Conservation (phyloP, 2,797 vertebrate genomes). For the Cyprinella venusta region DNA sequence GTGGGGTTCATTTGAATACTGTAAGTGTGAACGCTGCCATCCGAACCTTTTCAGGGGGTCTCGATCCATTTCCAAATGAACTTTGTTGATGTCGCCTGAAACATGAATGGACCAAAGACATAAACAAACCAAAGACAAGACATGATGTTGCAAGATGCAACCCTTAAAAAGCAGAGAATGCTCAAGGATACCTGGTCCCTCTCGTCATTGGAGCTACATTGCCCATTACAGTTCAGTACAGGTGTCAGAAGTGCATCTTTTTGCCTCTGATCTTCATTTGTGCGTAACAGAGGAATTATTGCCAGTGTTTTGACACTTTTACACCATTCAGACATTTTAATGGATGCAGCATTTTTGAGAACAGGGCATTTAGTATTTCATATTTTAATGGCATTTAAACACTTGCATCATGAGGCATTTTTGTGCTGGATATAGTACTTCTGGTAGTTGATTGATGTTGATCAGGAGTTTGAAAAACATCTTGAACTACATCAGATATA, state of each 20-base stretch:
- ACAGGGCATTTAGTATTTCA: background rate
- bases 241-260: no score
- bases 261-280: no score
- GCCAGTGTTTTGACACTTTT: background rate
- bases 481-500: slow-evolving; percentile 11
- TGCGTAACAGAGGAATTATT: background rate
- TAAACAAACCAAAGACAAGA: background rate
- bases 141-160: background rate
- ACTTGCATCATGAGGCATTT: slow-evolving; percentile 5
- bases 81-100: background rate
- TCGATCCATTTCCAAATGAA: background rate
- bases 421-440: background rate
- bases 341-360: background rate
- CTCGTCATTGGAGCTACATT: background rate
- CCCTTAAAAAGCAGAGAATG: background rate
- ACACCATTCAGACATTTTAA: background rate
- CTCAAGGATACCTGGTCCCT: background rate
- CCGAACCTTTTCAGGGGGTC: background rate
- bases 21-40: background rate
- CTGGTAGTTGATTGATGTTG: background rate
- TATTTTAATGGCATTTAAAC: background rate
- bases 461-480: slow-evolving; percentile 18
- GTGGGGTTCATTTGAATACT: background rate
- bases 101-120: background rate
- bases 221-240: no score